Evolutionary conservation across 2,888 invertebrate species (phyloP), one percentile per base, ranked within the genome.

Genomic region (Oligia fasciuncula): DNA sequence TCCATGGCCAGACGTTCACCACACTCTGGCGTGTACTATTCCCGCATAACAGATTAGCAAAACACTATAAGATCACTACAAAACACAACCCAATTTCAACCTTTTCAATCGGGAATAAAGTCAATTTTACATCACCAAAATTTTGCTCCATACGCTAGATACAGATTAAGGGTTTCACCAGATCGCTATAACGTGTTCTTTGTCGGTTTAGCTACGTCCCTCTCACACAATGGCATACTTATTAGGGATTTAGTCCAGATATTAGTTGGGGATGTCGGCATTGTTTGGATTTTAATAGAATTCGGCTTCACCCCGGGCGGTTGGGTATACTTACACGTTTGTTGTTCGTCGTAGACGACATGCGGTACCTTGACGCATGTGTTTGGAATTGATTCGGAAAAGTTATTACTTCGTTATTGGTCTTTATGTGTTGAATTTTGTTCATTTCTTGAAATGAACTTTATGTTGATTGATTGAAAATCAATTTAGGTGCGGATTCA

Each of bases 161-260:
- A 23, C 46, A 54, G 74, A 78, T 77, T 78, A 63, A 69, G 73
- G 54, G 65, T 84, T 88, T 87, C 87, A 90, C 90, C 94, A 95
- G 95, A 96, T 96, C 96, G 96, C 93, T 96, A 96, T 97, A 96
- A 97, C 96, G 95, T 96, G 96, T 95, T 96, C 96, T 97, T 97
- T 96, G 96, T 96, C 94, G 96, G 94, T 94, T 94, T 92, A 92
- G 94, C 95, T 95, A 93, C 95, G 95, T 96, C 97, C 95, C 97
- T 96, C 96, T 96, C 96, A 94, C 94, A 96, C 97, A 96, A 96
- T 96, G 96, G 97, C 96, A 96, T 96, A 97, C 97, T 97, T 97
- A 97, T 97, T 96, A 97, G 97, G 96, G 97, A 96, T 96, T 96
- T 96, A 96, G 96, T 96, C 95, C 97, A 96, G 97, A 96, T 97